These are phyloP conservation scores for Bombus ignitus DNA, from an alignment of 1,140 invertebrate species.

Conservation along the genomic window DNA sequence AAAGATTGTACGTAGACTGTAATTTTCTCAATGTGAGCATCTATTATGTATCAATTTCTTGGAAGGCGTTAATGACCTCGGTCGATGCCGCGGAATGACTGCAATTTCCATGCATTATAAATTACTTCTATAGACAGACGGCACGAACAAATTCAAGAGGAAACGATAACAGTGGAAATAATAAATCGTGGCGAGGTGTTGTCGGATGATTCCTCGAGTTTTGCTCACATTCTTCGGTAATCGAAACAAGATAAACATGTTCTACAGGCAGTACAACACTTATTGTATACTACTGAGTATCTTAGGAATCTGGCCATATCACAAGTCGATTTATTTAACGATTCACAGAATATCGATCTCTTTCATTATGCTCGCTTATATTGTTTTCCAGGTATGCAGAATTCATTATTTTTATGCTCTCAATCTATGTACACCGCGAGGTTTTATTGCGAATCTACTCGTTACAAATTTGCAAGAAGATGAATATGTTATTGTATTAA, in stretches of 20 bases:
- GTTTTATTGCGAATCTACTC: too few relatives aligned
- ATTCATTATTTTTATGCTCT: too few relatives aligned
- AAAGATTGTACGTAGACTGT: too few relatives aligned
- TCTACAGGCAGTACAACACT: neutral
- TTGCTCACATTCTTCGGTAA: neutral
- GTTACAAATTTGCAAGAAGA: too few relatives aligned
- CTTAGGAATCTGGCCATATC: slow-evolving; percentile 45
- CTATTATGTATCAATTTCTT: too few relatives aligned
- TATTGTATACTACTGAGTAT: slow-evolving; percentile 8
- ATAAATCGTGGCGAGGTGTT: neutral
- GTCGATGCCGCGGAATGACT: too few relatives aligned
- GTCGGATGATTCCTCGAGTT: neutral
- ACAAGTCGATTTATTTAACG: neutral
- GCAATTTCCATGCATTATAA: neutral
- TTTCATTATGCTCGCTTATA: rapidly evolving
- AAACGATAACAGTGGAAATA: neutral
- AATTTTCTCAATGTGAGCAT: too few relatives aligned
- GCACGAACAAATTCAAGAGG: too few relatives aligned
- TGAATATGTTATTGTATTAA: too few relatives aligned
- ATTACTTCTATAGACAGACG: too few relatives aligned
- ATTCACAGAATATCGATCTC: slow-evolving; percentile 6
- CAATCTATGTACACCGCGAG: rapidly evolving
- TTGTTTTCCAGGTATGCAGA: too few relatives aligned
- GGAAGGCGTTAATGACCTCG: neutral
- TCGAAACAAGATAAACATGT: slow-evolving; percentile 19